Conservation (phyloP, 2,888 invertebrate genomes). For the Phaonia tiefii region DNA sequence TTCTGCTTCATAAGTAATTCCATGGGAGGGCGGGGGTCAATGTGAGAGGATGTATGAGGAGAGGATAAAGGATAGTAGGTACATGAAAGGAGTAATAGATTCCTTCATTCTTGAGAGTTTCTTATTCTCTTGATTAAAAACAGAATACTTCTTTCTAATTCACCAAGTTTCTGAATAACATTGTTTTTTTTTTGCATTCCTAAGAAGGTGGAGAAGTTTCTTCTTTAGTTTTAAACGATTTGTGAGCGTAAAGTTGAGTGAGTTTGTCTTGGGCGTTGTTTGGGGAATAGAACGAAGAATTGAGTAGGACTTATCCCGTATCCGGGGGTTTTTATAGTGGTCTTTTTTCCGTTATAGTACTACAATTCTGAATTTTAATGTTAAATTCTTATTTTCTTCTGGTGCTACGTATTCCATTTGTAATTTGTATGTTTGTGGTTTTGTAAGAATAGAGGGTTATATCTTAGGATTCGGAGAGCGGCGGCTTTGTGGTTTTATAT, state of each 20-base stretch:
- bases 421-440: slow-evolving; percentile 55
- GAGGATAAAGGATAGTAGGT: neutral
- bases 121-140: neutral
- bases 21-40: neutral
- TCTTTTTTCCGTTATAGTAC: slow-evolving; percentile 49
- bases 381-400: slow-evolving; percentile 49
- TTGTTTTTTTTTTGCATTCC: neutral
- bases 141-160: neutral
- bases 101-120: neutral
- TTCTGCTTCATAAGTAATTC: slow-evolving; percentile 68
- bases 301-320: slow-evolving; percentile 8
- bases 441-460: slow-evolving; percentile 58
- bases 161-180: no score
- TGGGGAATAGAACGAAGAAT: neutral
- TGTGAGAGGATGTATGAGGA: neutral
- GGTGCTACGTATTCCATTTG: slow-evolving; percentile 54
- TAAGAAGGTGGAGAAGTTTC: neutral
- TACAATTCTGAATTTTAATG: slow-evolving; percentile 53
- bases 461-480: slow-evolving; percentile 18
- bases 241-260: neutral
- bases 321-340: neutral
- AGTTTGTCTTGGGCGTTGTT: no score
- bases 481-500: slow-evolving; percentile 30
- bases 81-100: neutral
- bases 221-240: no score